Conservation (phyloP, 2,113 vertebrate genomes). For the Pseudopodoces humilis region DNA sequence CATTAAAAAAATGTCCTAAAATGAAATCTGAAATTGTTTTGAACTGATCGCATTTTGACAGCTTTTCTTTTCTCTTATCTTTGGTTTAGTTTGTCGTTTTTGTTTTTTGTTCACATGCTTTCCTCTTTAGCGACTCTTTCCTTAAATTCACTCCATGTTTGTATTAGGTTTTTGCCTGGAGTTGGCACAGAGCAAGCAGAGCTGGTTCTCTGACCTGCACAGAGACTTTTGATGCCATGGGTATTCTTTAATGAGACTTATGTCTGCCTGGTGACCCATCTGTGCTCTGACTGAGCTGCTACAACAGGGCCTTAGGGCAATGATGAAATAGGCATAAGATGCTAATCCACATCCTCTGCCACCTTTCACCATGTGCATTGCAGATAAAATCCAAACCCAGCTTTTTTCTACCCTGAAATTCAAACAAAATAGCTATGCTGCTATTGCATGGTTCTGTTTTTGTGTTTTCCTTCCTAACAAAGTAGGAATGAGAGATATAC, state of each 20-base stretch:
- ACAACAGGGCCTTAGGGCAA: not conserved
- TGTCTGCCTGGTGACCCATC: not conserved
- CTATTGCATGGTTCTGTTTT: not conserved
- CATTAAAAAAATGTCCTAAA: not conserved
- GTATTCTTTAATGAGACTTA: conserved; percentile 41
- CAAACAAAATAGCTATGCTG: not conserved
- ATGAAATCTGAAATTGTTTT: not conserved
- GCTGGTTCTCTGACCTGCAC: conserved; percentile 21
- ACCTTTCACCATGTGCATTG: not conserved
- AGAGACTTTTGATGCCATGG: not conserved
- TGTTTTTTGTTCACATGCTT: not conserved
- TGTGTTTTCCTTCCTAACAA: not conserved
- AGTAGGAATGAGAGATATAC: not conserved
- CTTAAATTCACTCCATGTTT: not conserved
- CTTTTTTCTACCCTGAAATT: not conserved
- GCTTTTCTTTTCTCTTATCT: not conserved
- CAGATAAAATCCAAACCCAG: not conserved
- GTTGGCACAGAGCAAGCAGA: not conserved
- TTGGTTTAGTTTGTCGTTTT: not conserved
- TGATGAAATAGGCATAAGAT: not conserved
- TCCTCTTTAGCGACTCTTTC: not conserved
- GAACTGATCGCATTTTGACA: not conserved
- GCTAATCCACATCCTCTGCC: not conserved
- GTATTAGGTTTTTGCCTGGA: not conserved
- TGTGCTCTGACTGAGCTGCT: not conserved